Conservation (phyloP, 2,113 vertebrate species). For the Nyctereutes procyonoides region DNA sequence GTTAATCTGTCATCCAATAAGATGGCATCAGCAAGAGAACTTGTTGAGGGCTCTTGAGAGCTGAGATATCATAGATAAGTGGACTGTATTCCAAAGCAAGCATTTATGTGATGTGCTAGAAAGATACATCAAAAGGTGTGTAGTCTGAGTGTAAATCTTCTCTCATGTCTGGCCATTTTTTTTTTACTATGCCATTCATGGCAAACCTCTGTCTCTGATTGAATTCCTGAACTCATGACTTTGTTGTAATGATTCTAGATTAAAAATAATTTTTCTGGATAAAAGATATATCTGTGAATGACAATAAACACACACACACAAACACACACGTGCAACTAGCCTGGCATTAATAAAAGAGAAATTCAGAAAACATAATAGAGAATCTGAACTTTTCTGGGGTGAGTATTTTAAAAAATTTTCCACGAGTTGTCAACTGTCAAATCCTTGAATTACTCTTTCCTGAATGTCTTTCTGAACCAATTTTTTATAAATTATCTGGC, state of each 20-base stretch:
- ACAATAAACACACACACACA: neutral
- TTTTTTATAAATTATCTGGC: constrained; percentile 70
- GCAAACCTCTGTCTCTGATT: constrained; percentile 40
- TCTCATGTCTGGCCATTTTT: neutral
- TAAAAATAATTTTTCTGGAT: constrained; percentile 1
- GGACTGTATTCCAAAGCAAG: neutral
- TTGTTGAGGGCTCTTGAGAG: neutral
- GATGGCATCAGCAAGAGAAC: neutral
- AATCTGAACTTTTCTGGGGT: constrained; percentile 57
- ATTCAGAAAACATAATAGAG: constrained; percentile 57
- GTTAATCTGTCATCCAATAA: neutral
- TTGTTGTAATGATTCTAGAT: constrained; percentile 3
- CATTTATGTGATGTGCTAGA: neutral
- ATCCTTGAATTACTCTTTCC: constrained; percentile 65
- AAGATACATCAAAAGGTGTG: neutral
- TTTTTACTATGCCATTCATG: neutral
- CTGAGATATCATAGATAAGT: neutral
- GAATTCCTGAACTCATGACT: constrained; percentile 12
- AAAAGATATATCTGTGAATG: neutral
- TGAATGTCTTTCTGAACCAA: constrained; percentile 73
- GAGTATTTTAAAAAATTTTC: constrained; percentile 59
- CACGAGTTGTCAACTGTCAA: constrained; percentile 66
- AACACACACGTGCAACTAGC: neutral
- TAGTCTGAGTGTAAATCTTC: neutral
- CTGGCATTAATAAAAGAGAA: constrained; percentile 32